Evolutionary conservation across 2,888 invertebrate genomes (phyloP), one percentile per base, ranked within the genome.

Genomic region (Oligia fasciuncula): DNA sequence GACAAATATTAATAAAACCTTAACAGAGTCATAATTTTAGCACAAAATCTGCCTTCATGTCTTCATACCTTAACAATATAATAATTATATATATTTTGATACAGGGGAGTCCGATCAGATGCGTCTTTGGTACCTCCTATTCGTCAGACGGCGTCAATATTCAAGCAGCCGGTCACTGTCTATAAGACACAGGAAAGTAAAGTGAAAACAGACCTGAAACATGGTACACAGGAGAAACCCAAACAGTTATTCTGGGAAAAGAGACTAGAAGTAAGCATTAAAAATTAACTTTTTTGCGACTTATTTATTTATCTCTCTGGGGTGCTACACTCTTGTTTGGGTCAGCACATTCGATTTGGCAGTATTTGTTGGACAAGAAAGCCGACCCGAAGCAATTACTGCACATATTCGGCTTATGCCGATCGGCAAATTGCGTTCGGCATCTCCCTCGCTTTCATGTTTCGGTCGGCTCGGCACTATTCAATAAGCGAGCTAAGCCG

Each of bases 121-220:
- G 98, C 99, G 17, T 98, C 99, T 19, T 95, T 99, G 85, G 98
- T 99, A 75, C 98, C 99, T 71, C 99, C 99, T 2, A 99, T 99
- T 83, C 97, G 99, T 68, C 99, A 99, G 96, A 99, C 99, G 0
- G 99, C 99, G 0, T 99, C 99, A 4, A 99, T 99, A 92, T 99
- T 99, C 94, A 99, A 99, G 93, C 99, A 99, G 94, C 99, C 99
- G 0, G 99, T 99, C 0, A 99, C 99, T 1, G 98, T 99, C 9
- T 98, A 99, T 91, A 98, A 99, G 94, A 99, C 98, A 51, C 99
- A 98, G 93, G 98, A 99, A 92, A 98, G 99, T 91, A 98, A 98
- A 96, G 98, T 99, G 23, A 99, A 99, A 95, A 97, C 97, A 11
- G 99, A 99, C 91, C 97, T 99, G 87, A 99, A 99, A 95, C 99